Conservation (phyloP, 2,113 vertebrate genomes). For the Eulemur rufifrons region DNA sequence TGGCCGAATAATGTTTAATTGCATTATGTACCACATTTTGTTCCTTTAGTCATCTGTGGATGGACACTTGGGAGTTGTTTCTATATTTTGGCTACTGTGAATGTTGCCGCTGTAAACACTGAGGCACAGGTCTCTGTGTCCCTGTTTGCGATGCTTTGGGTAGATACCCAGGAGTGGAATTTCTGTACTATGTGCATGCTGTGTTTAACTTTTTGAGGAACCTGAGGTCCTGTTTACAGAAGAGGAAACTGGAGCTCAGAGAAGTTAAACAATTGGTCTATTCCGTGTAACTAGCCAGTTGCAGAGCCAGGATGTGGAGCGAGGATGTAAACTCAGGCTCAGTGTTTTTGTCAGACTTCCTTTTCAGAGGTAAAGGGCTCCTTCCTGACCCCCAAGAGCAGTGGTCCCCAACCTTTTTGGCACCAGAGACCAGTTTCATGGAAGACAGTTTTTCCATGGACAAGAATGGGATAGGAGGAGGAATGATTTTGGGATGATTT, state of each 20-base stretch:
- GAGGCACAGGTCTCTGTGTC: rapidly evolving
- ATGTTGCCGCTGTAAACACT: rapidly evolving
- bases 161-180: background rate
- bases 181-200: background rate
- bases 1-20: background rate
- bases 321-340: background rate
- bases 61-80: rapidly evolving
- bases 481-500: no score
- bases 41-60: background rate
- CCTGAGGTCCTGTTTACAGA: background rate
- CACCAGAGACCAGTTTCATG: no score
- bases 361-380: background rate
- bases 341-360: no score
- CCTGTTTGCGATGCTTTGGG: background rate
- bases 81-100: background rate
- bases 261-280: background rate
- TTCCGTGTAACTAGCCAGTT: background rate
- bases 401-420: no score
- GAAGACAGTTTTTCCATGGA: no score
- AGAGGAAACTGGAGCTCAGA: background rate
- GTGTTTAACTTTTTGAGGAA: background rate
- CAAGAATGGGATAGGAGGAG: no score
- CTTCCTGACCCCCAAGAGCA: no score
- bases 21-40: rapidly evolving
- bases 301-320: background rate